Evolutionary conservation across 2,888 invertebrate species (phyloP).

Genomic region (Empis stercorea): DNA sequence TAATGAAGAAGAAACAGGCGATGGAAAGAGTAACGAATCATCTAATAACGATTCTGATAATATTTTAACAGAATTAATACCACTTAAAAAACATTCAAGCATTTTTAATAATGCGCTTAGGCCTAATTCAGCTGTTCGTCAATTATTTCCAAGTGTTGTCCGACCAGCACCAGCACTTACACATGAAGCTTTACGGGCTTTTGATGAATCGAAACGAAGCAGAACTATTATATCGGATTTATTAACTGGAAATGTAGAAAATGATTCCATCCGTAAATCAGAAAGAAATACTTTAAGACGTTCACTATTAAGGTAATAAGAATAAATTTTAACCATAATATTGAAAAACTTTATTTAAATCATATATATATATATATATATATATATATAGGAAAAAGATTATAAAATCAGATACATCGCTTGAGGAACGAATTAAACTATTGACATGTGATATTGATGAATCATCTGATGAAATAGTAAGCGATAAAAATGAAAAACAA

Average conservation of each 20-base stretch:
- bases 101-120: constrained; percentile 34
- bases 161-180: constrained; percentile 50
- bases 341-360: too few species aligned
- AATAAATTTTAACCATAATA: not conserved
- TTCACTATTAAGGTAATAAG: constrained; percentile 55
- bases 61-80: constrained; percentile 33
- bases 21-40: constrained; percentile 24
- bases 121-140: constrained; percentile 71
- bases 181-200: constrained; percentile 60
- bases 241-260: constrained; percentile 37
- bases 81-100: constrained; percentile 35
- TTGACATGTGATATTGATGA: constrained; percentile 78
- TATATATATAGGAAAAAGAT: constrained; percentile 37
- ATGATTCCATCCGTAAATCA: constrained; percentile 56
- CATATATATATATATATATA: too few species aligned
- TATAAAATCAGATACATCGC: constrained; percentile 49
- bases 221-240: constrained; percentile 35
- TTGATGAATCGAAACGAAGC: constrained; percentile 49
- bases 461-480: constrained; percentile 35
- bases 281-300: constrained; percentile 71
- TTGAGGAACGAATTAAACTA: constrained; percentile 75
- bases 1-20: constrained; percentile 23
- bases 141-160: constrained; percentile 62
- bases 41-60: constrained; percentile 28
- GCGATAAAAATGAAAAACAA: constrained; percentile 11